Evolutionary conservation across 2,888 invertebrate species (phyloP).

Genomic region (Agrochola lychnidis): DNA sequence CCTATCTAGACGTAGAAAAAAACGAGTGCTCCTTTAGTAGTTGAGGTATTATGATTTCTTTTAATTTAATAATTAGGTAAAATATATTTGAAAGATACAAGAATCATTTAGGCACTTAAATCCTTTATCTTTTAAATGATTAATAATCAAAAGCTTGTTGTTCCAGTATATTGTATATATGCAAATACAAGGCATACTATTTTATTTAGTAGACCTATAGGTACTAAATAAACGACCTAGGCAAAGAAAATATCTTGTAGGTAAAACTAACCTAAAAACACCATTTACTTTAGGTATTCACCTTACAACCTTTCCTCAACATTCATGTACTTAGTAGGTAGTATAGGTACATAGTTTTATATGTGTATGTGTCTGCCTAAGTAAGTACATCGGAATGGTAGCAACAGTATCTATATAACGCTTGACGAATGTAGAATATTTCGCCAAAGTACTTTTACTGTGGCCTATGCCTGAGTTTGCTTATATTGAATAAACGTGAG

Average conservation of each 20-base stretch:
- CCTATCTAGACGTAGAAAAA: neutral
- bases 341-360: constrained; percentile 3
- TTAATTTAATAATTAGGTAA: too few relatives aligned
- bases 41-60: neutral
- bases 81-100: neutral
- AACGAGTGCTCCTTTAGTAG: neutral
- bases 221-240: neutral
- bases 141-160: neutral
- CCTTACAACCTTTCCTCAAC: neutral
- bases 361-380: neutral
- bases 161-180: neutral
- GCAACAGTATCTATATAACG: constrained; percentile 63
- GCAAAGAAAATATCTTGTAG: neutral
- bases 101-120: neutral
- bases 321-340: neutral
- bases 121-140: neutral
- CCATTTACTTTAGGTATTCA: neutral
- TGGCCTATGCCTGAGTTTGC: constrained; percentile 89
- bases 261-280: neutral
- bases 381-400: constrained; percentile 65
- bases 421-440: constrained; percentile 89
- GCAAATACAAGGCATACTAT: neutral
- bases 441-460: constrained; percentile 86
- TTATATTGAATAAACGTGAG: constrained; percentile 91
- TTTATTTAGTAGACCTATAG: neutral